Conservation (phyloP, 2,113 vertebrate genomes). For the Bolborhynchus lineola region DNA sequence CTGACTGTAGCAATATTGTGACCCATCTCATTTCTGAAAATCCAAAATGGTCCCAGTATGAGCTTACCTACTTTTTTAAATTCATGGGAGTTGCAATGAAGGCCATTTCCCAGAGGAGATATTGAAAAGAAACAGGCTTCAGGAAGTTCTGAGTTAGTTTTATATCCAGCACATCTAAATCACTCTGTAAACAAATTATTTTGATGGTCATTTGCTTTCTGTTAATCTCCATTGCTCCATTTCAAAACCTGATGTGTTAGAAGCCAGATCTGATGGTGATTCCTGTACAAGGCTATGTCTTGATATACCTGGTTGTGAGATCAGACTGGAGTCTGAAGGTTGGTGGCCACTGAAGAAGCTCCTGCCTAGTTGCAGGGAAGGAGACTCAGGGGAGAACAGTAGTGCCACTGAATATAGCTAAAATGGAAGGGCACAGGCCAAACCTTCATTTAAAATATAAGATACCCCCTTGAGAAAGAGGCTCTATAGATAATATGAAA, state of each 20-base stretch:
- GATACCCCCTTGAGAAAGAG: background rate
- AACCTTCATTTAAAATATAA: background rate
- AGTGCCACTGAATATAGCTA: background rate
- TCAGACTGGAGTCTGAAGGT: background rate
- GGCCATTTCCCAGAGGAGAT: background rate
- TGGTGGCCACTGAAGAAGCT: background rate
- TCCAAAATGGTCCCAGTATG: background rate
- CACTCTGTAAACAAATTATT: background rate
- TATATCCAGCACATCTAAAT: background rate
- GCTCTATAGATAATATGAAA: background rate
- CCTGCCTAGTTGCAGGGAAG: background rate
- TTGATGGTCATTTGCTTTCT: background rate
- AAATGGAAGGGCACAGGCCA: background rate
- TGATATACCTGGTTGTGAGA: background rate
- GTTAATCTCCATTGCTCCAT: background rate
- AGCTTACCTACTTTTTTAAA: background rate
- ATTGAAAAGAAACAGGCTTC: background rate
- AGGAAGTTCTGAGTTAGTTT: background rate
- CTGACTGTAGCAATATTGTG: rapidly evolving
- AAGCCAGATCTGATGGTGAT: background rate
- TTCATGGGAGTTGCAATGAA: background rate
- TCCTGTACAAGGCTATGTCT: background rate
- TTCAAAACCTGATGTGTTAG: background rate
- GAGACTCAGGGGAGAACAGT: background rate
- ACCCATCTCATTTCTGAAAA: background rate